Evolutionary conservation across 2,888 invertebrate species (phyloP).

Genomic region (Drosophila mettleri): DNA sequence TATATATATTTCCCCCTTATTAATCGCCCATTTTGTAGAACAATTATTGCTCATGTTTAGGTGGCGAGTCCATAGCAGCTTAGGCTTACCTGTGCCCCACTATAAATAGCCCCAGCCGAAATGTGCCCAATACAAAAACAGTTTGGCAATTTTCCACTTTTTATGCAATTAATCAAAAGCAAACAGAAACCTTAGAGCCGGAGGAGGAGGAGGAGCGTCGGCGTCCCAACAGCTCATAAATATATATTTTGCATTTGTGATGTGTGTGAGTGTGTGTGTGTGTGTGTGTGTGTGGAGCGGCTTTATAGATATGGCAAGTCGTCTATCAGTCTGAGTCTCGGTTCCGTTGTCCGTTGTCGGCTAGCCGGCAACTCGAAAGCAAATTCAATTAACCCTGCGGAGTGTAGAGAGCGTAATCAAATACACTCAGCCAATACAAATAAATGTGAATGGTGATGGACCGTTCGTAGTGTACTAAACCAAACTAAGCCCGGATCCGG

Average conservation of each 20-base stretch:
- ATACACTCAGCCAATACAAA: conserved; percentile 80
- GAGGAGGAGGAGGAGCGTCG: neutral
- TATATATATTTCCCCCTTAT: neutral
- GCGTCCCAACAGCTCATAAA: conserved; percentile 33
- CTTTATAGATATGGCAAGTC: conserved; percentile 56
- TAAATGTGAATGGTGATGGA: conserved; percentile 51
- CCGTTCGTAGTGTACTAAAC: conserved; percentile 24
- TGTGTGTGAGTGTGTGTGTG: no score
- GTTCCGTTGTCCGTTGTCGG: conserved; percentile 14
- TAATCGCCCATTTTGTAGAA: neutral
- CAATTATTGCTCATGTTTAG: conserved; percentile 3
- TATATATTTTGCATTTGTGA: conserved; percentile 28
- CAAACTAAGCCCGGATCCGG: conserved; percentile 44
- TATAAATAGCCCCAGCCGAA: conserved; percentile 43
- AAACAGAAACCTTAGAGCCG: conserved; percentile 40
- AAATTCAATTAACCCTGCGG: conserved; percentile 81
- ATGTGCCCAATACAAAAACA: conserved; percentile 39
- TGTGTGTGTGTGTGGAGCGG: conserved; percentile 7
- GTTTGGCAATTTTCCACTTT: conserved; percentile 58
- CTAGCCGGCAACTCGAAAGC: conserved; percentile 63
- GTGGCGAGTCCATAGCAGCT: conserved; percentile 2
- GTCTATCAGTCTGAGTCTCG: conserved; percentile 21
- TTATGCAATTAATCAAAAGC: conserved; percentile 62
- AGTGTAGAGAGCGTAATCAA: conserved; percentile 78
- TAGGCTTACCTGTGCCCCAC: conserved; percentile 33